phyloP scores from a whole-genome alignment of 2,113 vertebrate species.

The Mormyrus iriodes region DNA sequence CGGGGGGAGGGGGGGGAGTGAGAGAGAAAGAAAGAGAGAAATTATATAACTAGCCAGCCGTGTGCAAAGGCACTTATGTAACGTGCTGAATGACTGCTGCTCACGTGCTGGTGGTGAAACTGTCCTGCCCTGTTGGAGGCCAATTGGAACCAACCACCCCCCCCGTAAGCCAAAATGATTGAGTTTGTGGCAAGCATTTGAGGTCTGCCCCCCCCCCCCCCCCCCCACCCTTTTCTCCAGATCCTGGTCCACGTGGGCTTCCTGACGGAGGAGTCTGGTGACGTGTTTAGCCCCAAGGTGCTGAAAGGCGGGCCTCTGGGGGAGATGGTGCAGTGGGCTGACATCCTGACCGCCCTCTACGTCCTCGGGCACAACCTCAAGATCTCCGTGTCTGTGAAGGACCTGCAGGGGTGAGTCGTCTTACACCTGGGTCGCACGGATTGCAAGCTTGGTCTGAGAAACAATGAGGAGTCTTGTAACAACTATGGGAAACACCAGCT shows the following conservation, averaged over 20 bases:
- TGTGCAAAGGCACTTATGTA: background rate
- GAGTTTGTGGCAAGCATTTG: background rate
- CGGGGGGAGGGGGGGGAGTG: too few species aligned
- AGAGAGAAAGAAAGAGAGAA: background rate
- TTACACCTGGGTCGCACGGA: background rate
- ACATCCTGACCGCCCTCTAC: conserved; percentile 85
- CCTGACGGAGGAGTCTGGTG: conserved; percentile 92
- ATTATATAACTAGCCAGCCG: background rate
- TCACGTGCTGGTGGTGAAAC: background rate
- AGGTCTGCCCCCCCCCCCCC: background rate
- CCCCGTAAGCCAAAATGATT: background rate
- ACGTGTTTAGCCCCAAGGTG: conserved; percentile 90
- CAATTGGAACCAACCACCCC: background rate
- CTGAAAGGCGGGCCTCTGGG: conserved; percentile 92
- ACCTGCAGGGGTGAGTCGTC: conserved; percentile 83
- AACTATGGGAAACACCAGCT: background rate
- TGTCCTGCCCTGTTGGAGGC: background rate
- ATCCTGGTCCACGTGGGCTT: conserved; percentile 92
- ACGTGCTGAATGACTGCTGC: background rate
- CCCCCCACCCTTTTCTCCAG: conserved; percentile 48
- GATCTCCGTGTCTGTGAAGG: conserved; percentile 88
- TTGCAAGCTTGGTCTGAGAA: background rate
- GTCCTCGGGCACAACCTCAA: conserved; percentile 84
- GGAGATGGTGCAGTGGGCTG: conserved; percentile 98
- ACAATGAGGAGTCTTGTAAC: background rate